Conservation (phyloP, 2,888 invertebrate species). For the Vanessa cardui region DNA sequence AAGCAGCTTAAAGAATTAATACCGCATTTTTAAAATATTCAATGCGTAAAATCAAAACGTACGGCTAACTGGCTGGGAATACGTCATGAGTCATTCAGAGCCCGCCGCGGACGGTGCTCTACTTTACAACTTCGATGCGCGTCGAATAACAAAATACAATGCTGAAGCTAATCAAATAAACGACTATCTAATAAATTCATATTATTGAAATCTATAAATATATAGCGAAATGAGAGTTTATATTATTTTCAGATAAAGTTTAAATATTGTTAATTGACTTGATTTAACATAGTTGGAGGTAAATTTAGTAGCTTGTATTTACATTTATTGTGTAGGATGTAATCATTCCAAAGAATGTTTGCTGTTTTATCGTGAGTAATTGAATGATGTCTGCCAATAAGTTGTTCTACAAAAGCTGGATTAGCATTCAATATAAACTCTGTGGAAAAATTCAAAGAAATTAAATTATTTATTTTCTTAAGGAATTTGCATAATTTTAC, state of each 20-base stretch:
- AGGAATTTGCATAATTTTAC: neutral
- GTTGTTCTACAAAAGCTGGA: constrained; percentile 24
- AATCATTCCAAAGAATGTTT: constrained; percentile 15
- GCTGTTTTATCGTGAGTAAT: constrained; percentile 18
- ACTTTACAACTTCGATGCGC: constrained; percentile 25
- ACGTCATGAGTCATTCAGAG: constrained; percentile 21
- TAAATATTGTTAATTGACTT: too few relatives aligned
- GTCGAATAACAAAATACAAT: constrained; percentile 22
- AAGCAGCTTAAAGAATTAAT: neutral
- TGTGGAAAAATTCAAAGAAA: constrained; percentile 17
- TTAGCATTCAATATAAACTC: constrained; percentile 30
- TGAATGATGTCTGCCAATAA: constrained; percentile 21
- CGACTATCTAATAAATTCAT: neutral
- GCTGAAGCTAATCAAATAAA: constrained; percentile 7
- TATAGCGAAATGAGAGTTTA: too few relatives aligned
- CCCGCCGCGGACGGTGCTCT: constrained; percentile 26
- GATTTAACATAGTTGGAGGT: neutral
- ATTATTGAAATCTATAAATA: too few relatives aligned
- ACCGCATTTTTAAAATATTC: neutral
- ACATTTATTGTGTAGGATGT: constrained; percentile 12
- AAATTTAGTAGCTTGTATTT: neutral
- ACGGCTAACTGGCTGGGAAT: constrained; percentile 5
- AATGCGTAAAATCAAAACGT: constrained; percentile 12
- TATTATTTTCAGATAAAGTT: too few relatives aligned
- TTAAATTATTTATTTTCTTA: neutral